A percentile compares a stretch with the other conserved stretches of the same genome.
phyloP scores from a whole-genome alignment of 2,888 invertebrate genomes.

The Ypsolopha sequella region DNA sequence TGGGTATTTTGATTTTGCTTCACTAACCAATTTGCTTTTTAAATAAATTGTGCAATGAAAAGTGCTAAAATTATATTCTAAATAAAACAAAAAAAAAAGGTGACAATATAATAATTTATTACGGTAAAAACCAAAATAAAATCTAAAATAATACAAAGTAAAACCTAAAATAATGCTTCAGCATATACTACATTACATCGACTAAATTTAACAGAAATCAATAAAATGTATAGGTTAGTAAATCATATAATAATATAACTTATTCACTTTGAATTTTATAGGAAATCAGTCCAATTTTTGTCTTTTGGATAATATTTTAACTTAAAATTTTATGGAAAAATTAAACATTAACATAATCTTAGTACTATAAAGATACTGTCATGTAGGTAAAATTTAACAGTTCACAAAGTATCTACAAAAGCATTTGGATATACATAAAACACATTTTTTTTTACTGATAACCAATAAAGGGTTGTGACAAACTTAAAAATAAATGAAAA shows the following conservation, averaged over 20 bases:
- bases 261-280: constrained; percentile 1
- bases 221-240: not conserved
- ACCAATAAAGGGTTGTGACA: constrained; percentile 12
- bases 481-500: not conserved
- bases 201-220: constrained; percentile 1
- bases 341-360: constrained; percentile 4
- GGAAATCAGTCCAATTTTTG: constrained; percentile 18
- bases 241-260: not conserved
- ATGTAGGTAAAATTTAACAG: constrained; percentile 27
- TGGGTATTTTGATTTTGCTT: no score
- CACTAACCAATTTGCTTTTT: no score
- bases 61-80: not conserved
- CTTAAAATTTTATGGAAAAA: constrained; percentile 7
- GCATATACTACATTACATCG: constrained; percentile 1
- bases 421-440: not conserved
- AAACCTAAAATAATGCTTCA: constrained; percentile 11
- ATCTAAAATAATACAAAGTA: constrained; percentile 17
- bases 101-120: constrained; percentile 23
- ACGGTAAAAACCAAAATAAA: constrained; percentile 18
- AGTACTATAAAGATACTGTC: constrained; percentile 22
- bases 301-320: constrained; percentile 15
- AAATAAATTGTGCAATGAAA: no score
- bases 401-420: not conserved
- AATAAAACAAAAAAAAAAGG: constrained; percentile 23
- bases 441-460: not conserved